Percentiles rank a stretch among this genome's conserved stretches.
These are phyloP conservation scores for Nanorana parkeri DNA, from an alignment of 2,113 vertebrate genomes.

Conservation along the genomic window DNA sequence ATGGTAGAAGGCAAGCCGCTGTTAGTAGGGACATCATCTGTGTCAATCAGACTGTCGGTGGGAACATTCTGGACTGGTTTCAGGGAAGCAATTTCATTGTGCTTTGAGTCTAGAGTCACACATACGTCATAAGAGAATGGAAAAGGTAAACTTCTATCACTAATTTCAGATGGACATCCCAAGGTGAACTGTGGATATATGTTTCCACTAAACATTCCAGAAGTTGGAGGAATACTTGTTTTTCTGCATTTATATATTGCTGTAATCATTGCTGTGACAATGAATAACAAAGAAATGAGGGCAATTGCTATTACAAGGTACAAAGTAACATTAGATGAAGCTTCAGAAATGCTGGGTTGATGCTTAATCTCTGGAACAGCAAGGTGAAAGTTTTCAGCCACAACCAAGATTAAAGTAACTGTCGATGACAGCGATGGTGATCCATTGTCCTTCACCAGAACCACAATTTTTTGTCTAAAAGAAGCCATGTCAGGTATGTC, in stretches of 20 bases:
- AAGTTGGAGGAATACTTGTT: neutral
- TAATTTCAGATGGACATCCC: constrained; percentile 62
- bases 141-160: constrained; percentile 36
- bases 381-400: constrained; percentile 29
- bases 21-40: fast-evolving
- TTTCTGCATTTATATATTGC: constrained; percentile 19
- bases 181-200: constrained; percentile 23
- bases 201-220: neutral
- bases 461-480: constrained; percentile 65
- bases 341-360: neutral
- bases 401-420: constrained; percentile 65
- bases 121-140: constrained; percentile 58
- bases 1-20: neutral
- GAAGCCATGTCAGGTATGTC: constrained; percentile 64
- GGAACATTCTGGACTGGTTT: neutral
- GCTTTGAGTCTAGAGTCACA: constrained; percentile 51
- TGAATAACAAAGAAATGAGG: constrained; percentile 34
- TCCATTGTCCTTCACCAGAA: constrained; percentile 71
- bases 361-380: constrained; percentile 1
- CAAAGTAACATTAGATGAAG: constrained; percentile 6
- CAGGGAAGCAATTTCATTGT: constrained; percentile 45
- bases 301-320: constrained; percentile 21
- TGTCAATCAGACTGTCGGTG: neutral
- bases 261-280: constrained; percentile 16
- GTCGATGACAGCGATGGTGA: constrained; percentile 66